Evolutionary conservation across 2,113 vertebrate species (phyloP), one percentile per base, ranked within the genome.

Genomic region (Cathartes aura): DNA sequence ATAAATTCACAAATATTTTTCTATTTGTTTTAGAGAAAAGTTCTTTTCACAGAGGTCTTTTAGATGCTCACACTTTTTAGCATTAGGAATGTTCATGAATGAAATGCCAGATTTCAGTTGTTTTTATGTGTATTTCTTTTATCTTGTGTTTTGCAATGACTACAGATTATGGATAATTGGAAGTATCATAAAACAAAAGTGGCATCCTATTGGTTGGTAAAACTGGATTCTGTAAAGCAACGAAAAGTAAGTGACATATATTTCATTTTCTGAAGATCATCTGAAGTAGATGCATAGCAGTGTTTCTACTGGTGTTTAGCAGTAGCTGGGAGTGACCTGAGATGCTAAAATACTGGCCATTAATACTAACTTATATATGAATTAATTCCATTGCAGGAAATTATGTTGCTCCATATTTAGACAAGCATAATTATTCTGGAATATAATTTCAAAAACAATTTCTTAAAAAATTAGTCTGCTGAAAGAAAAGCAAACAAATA

Each of bases 161-260:
- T 94, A 92, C 96, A 99, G 99, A 99, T 99, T 87, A 98, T 99
- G 45, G 99, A 99, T 98, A 99, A 99, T 96, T 99, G 99, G 99
- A 99, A 99, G 85, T 98, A 99, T 95, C 99, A 99, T 97, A 99
- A 99, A 98, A 98, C 99, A 98, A 99, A 99, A 97, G 99, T 99
- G 74, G 99, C 99, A 82, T 99, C 99, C 40, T 99, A 99, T 85
- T 99, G 99, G 99, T 97, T 99, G 62, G 99, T 99, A 97, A 99
- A 99, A 98, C 97, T 99, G 97, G 99, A 99, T 96, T 99, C 99
- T 73, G 98, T 97, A 83, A 99, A 99, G 97, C 99, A 99, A 93
- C 98, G 99, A 85, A 99, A 99, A 98, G 99, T 99, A 93, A 99
- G 98, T 97, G 36, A 67, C 45, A 2, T 21, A 6, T 17, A 40